Conservation (phyloP, 2,113 vertebrate genomes). For the Rana temporaria region DNA sequence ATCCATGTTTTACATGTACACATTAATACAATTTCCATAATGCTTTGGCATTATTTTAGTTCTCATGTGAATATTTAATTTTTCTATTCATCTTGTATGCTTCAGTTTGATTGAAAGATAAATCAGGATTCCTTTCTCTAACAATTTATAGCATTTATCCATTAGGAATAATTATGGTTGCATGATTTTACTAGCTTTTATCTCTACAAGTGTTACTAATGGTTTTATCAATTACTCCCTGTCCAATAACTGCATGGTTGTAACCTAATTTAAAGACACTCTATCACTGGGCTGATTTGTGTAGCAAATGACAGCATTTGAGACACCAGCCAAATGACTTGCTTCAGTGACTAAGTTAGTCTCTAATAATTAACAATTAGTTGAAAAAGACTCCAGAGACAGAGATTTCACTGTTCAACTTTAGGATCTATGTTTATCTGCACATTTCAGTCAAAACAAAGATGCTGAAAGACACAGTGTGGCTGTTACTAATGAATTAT, state of each 20-base stretch:
- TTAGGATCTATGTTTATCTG: conserved; percentile 65
- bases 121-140: conserved; percentile 80
- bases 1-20: background rate
- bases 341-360: conserved; percentile 85
- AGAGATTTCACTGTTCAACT: conserved; percentile 61
- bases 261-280: conserved; percentile 94
- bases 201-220: conserved; percentile 99
- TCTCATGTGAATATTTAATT: conserved; percentile 64
- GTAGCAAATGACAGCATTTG: conserved; percentile 88
- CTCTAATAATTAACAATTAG: conserved; percentile 90
- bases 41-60: background rate
- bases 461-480: conserved; percentile 35
- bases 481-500: conserved; percentile 43
- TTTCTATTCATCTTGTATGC: conserved; percentile 75
- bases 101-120: conserved; percentile 88
- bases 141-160: conserved; percentile 94
- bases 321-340: conserved; percentile 84
- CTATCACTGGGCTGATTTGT: conserved; percentile 88
- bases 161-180: conserved; percentile 96
- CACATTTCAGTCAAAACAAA: conserved; percentile 51
- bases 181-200: conserved; percentile 95
- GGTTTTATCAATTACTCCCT: conserved; percentile 96
- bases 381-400: conserved; percentile 76
- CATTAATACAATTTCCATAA: background rate
- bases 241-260: conserved; percentile 93